Evolutionary conservation across 2,888 invertebrate species (phyloP).

Genomic region (Heteromyza rotundicornis): DNA sequence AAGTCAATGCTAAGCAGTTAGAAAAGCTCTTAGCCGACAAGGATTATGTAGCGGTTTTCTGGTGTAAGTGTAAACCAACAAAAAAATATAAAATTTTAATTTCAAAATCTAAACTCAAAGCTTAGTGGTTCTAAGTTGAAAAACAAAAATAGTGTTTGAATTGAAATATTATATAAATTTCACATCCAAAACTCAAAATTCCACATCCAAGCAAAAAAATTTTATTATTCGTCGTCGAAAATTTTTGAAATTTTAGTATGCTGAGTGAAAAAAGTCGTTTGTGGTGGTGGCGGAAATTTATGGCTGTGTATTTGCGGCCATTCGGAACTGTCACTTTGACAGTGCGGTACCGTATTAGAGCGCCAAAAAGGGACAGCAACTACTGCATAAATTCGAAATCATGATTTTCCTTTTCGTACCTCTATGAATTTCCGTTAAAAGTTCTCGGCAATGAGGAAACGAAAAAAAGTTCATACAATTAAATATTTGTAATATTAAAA

Average conservation of each 20-base stretch:
- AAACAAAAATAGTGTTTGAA: slow-evolving; percentile 36
- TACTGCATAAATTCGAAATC: slow-evolving; percentile 32
- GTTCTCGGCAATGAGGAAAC: too few relatives aligned
- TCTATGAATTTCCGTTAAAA: too few relatives aligned
- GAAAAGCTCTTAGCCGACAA: slow-evolving; percentile 87
- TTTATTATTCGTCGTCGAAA: slow-evolving; percentile 50
- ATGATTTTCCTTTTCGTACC: too few relatives aligned
- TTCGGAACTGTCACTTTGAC: slow-evolving; percentile 1
- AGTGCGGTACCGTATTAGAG: neutral
- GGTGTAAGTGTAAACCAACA: slow-evolving; percentile 79
- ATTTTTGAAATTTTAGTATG: slow-evolving; percentile 46
- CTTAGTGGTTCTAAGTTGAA: too few relatives aligned
- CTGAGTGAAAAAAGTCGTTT: neutral
- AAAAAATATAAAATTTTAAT: slow-evolving; percentile 28
- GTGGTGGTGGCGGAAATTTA: neutral
- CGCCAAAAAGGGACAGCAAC: slow-evolving; percentile 30
- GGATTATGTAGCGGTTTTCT: slow-evolving; percentile 94
- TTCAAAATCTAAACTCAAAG: slow-evolving; percentile 52
- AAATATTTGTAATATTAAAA: too few relatives aligned
- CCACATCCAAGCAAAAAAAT: slow-evolving; percentile 56
- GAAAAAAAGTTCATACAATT: too few relatives aligned
- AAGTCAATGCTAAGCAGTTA: slow-evolving; percentile 91
- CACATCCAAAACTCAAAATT: slow-evolving; percentile 52
- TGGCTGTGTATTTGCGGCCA: slow-evolving; percentile 10
- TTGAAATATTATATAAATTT: slow-evolving; percentile 54